phyloP scores from a whole-genome alignment of 2,797 vertebrate species.

The Silurus lanzhouensis region DNA sequence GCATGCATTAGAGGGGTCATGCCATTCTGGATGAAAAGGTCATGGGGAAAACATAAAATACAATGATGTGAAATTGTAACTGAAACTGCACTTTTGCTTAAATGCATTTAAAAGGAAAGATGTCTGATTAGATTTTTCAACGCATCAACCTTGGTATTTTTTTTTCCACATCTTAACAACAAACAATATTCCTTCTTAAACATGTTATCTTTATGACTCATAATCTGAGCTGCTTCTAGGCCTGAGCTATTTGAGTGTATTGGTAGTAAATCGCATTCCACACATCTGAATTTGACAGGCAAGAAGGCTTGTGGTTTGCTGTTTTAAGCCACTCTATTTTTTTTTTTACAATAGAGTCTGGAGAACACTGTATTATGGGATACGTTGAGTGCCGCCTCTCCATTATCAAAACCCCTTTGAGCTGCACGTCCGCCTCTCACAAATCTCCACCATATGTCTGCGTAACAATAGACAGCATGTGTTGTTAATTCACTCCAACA shows the following conservation, averaged over 20 bases:
- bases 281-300: conserved; percentile 65
- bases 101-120: not conserved
- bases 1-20: conserved; percentile 99
- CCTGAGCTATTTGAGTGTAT: conserved; percentile 31
- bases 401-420: conserved; percentile 57
- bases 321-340: conserved; percentile 32
- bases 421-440: conserved; percentile 51
- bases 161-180: not conserved
- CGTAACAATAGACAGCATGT: conserved; percentile 59
- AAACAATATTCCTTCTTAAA: conserved; percentile 83
- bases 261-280: conserved; percentile 32
- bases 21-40: conserved; percentile 81
- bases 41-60: conserved; percentile 40
- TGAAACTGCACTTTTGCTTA: conserved; percentile 38
- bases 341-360: conserved; percentile 33
- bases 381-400: conserved; percentile 57
- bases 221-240: conserved; percentile 39
- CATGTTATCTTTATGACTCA: conserved; percentile 86
- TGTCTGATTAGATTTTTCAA: not conserved
- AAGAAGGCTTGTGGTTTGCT: conserved; percentile 40
- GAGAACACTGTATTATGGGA: conserved; percentile 46
- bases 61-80: not conserved
- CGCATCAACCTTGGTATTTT: not conserved
- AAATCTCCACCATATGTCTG: conserved; percentile 65
- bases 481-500: conserved; percentile 38